Evolutionary conservation across 1,140 invertebrate species (phyloP).

Genomic region (Zelostemma sp.): DNA sequence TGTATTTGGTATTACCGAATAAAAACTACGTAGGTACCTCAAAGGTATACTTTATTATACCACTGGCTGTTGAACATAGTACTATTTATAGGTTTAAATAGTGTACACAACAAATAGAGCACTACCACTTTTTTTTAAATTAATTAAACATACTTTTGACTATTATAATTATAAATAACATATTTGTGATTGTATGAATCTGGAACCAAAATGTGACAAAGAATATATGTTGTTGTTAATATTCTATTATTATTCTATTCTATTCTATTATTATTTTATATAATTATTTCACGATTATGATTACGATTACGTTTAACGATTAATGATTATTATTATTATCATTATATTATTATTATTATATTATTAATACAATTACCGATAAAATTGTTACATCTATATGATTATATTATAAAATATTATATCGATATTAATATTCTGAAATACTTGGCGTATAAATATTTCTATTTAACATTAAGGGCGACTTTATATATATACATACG

Average conservation of each 20-base stretch:
- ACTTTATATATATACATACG: conserved; percentile 61
- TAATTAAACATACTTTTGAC: conserved; percentile 66
- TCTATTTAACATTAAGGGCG: conserved; percentile 66
- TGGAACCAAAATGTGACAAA: conserved; percentile 71
- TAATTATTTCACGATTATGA: conserved; percentile 51
- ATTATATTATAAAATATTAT: conserved; percentile 46
- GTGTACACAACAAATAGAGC: conserved; percentile 66
- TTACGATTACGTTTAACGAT: conserved; percentile 55
- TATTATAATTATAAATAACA: conserved; percentile 68
- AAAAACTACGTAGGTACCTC: conserved; percentile 71
- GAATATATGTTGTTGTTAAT: conserved; percentile 70
- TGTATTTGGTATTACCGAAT: conserved; percentile 65
- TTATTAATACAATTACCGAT: conserved; percentile 47
- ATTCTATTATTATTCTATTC: conserved; percentile 64
- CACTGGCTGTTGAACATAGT: conserved; percentile 71
- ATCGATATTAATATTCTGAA: conserved; percentile 49
- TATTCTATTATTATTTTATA: conserved; percentile 60
- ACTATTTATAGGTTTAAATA: conserved; percentile 69
- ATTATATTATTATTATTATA: conserved; percentile 58
- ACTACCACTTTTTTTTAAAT: conserved; percentile 64
- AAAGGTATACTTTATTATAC: conserved; percentile 70
- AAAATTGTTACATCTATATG: conserved; percentile 44
- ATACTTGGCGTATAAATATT: conserved; percentile 64
- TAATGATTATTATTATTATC: conserved; percentile 57
- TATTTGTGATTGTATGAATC: conserved; percentile 71